Percentiles rank a stretch among this genome's conserved stretches.
Evolutionary conservation across 2,113 vertebrate species (phyloP).

Genomic region (Carollia perspicillata): DNA sequence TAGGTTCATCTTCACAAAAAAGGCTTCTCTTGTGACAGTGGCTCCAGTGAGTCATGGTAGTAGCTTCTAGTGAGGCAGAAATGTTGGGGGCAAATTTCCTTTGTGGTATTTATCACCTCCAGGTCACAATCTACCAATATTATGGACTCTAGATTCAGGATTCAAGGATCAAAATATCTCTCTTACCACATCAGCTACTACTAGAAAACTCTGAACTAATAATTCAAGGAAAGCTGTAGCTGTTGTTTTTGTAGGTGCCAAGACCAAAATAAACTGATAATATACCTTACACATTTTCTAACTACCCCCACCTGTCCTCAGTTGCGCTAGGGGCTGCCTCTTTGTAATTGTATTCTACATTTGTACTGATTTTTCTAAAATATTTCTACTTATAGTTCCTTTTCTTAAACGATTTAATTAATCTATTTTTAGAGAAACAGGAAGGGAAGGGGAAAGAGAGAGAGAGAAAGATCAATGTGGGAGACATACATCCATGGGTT

Average conservation of each 20-base stretch:
- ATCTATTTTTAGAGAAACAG: no score
- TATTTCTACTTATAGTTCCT: background rate
- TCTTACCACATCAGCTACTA: background rate
- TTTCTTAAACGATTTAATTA: background rate
- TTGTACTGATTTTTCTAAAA: constrained; percentile 1
- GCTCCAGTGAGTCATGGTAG: background rate
- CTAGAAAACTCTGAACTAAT: background rate
- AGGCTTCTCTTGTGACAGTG: background rate
- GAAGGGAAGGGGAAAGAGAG: no score
- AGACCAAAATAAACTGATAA: background rate
- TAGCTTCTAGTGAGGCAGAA: background rate
- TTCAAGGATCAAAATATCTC: background rate
- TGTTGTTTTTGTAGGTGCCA: background rate
- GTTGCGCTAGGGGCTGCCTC: background rate
- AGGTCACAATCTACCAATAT: background rate
- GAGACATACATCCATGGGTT: no score
- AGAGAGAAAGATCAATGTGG: no score
- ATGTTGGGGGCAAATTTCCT: background rate
- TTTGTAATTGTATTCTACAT: background rate
- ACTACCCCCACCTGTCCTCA: background rate
- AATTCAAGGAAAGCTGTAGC: background rate
- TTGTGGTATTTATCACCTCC: background rate
- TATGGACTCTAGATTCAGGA: background rate
- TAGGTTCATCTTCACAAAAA: background rate
- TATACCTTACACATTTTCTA: background rate